Conservation (phyloP, 2,797 vertebrate species). For the Fundulus diaphanus region DNA sequence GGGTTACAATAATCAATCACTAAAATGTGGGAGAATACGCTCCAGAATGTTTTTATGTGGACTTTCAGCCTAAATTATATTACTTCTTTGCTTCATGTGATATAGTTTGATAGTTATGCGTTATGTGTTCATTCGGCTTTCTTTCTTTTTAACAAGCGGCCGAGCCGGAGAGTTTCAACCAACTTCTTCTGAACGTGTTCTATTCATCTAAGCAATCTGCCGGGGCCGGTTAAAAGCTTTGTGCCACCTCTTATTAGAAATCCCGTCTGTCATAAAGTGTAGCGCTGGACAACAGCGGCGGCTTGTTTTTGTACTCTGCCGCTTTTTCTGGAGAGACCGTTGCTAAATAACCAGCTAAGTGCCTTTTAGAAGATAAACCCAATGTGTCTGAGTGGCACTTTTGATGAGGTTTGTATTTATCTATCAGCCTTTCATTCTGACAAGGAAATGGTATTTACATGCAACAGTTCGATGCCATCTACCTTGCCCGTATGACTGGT, state of each 20-base stretch:
- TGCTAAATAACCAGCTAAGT: background rate
- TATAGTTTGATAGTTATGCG: slow-evolving; percentile 25
- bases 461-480: no score
- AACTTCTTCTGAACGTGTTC: slow-evolving; percentile 24
- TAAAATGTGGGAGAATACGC: background rate
- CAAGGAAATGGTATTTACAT: background rate
- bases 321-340: background rate
- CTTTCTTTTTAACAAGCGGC: slow-evolving; percentile 41
- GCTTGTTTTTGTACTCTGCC: slow-evolving; percentile 21
- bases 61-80: slow-evolving; percentile 23
- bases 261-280: slow-evolving; percentile 8
- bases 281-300: background rate
- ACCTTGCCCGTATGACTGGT: background rate
- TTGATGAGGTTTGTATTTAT: background rate
- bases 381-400: background rate
- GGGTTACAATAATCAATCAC: background rate
- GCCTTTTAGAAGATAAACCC: background rate
- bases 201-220: slow-evolving; percentile 32
- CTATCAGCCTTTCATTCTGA: background rate
- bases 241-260: slow-evolving; percentile 21
- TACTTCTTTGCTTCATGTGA: slow-evolving; percentile 10
- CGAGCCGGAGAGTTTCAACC: slow-evolving; percentile 25
- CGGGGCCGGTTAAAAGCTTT: slow-evolving; percentile 32
- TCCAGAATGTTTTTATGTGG: slow-evolving; percentile 23
- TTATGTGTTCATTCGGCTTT: slow-evolving; percentile 22